These are phyloP conservation scores for Portunus trituberculatus DNA, from an alignment of 1,140 invertebrate genomes.

Conservation along the genomic window DNA sequence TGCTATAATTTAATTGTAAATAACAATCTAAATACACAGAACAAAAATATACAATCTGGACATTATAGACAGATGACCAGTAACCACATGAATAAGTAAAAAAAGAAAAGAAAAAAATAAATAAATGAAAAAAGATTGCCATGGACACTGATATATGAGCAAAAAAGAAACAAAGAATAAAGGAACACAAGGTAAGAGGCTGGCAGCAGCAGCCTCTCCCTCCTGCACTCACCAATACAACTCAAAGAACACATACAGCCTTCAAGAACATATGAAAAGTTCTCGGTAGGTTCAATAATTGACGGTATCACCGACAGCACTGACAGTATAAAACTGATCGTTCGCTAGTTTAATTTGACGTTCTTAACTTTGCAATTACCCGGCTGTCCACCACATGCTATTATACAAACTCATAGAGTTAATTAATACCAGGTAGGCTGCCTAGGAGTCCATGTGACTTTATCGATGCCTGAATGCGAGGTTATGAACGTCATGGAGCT, in stretches of 20 bases:
- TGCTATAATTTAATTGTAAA: constrained; percentile 76
- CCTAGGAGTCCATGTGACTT: constrained; percentile 46
- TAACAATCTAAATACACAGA: constrained; percentile 76
- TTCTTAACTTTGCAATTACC: constrained; percentile 59
- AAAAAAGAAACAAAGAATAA: not conserved
- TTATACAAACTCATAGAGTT: constrained; percentile 68
- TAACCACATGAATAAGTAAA: constrained; percentile 74
- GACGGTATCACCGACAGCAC: constrained; percentile 17
- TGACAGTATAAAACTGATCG: constrained; percentile 37
- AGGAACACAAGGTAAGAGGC: constrained; percentile 22
- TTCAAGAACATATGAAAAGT: constrained; percentile 23
- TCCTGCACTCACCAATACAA: not conserved
- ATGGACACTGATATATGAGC: constrained; percentile 30
- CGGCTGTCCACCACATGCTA: constrained; percentile 40
- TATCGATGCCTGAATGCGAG: constrained; percentile 33
- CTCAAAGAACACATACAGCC: constrained; percentile 1
- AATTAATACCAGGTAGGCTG: constrained; percentile 58
- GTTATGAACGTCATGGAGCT: constrained; percentile 57
- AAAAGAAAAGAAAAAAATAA: constrained; percentile 57
- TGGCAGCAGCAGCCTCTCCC: not conserved
- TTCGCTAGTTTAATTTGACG: constrained; percentile 49
- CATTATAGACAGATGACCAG: constrained; percentile 75
- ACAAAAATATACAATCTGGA: constrained; percentile 77
- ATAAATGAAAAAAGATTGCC: constrained; percentile 46
- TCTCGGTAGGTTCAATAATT: constrained; percentile 5